phyloP scores from a whole-genome alignment of 1,140 invertebrate genomes.

The Drosophila sechellia region DNA sequence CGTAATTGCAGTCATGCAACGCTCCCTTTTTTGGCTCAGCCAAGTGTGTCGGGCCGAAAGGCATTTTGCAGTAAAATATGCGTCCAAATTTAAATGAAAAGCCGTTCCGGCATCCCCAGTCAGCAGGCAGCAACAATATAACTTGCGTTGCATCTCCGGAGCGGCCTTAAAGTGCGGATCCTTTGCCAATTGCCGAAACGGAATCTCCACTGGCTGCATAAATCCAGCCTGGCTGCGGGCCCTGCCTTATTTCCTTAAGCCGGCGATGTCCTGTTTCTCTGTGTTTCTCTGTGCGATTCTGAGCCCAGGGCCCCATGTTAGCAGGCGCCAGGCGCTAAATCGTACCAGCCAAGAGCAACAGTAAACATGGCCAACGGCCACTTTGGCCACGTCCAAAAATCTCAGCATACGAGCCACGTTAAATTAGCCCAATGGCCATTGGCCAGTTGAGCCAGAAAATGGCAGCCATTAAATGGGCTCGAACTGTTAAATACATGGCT shows the following conservation, averaged over 20 bases:
- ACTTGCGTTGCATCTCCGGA: conserved; percentile 8
- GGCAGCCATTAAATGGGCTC: conserved; percentile 1
- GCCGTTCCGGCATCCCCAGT: not conserved
- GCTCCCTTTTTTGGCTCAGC: conserved; percentile 13
- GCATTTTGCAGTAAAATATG: conserved; percentile 72
- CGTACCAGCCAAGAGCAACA: conserved; percentile 31
- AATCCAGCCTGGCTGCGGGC: conserved; percentile 50
- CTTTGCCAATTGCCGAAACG: conserved; percentile 26
- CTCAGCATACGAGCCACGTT: conserved; percentile 36
- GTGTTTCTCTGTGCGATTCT: not conserved
- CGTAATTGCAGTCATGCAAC: conserved; percentile 69
- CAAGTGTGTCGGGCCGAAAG: conserved; percentile 43
- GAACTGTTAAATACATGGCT: conserved; percentile 3
- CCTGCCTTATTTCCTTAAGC: conserved; percentile 56
- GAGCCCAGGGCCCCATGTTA: conserved; percentile 14
- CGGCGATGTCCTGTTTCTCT: conserved; percentile 20
- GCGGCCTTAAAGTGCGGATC: conserved; percentile 26
- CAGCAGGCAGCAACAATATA: conserved; percentile 15
- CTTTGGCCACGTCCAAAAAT: conserved; percentile 48
- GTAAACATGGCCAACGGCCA: conserved; percentile 46
- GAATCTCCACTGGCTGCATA: conserved; percentile 41
- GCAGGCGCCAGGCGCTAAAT: conserved; percentile 61
- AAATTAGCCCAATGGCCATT: conserved; percentile 56
- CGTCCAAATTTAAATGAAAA: conserved; percentile 76
- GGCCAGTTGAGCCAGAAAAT: conserved; percentile 41